Conservation (phyloP, 1,140 invertebrate genomes). For the Venustaconcha ellipsiformis region DNA sequence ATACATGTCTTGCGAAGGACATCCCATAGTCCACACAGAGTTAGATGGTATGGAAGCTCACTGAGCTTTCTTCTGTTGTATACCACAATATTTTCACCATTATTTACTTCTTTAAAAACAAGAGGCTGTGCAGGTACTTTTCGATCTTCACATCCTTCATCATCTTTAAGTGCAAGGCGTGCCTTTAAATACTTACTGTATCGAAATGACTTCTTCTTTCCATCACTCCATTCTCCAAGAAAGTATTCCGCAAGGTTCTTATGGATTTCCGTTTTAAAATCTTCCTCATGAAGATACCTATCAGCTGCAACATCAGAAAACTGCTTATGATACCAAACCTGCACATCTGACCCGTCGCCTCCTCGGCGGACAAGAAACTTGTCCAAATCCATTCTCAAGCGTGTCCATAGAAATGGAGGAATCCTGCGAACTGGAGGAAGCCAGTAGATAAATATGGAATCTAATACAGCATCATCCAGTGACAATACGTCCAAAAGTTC, state of each 20-base stretch:
- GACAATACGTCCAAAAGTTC: conserved; percentile 59
- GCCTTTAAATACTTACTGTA: conserved; percentile 85
- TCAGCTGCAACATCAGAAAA: conserved; percentile 74
- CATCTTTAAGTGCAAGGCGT: conserved; percentile 71
- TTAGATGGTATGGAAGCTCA: conserved; percentile 45
- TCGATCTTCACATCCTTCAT: conserved; percentile 90
- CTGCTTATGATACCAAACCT: conserved; percentile 53
- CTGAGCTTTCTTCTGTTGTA: conserved; percentile 50
- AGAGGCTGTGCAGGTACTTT: conserved; percentile 95
- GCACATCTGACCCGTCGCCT: conserved; percentile 76
- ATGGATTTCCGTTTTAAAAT: conserved; percentile 93
- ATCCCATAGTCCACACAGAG: conserved; percentile 27
- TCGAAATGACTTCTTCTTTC: conserved; percentile 91
- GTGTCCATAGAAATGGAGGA: conserved; percentile 57
- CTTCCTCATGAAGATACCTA: conserved; percentile 94
- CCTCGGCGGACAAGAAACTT: conserved; percentile 94
- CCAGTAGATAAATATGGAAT: conserved; percentile 41
- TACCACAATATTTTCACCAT: neutral
- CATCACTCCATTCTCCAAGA: conserved; percentile 87
- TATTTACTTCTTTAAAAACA: conserved; percentile 75
- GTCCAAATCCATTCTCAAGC: conserved; percentile 81
- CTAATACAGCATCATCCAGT: conserved; percentile 58
- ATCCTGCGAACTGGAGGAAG: conserved; percentile 43
- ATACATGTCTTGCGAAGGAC: conserved; percentile 32
- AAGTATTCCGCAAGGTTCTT: conserved; percentile 97